phyloP scores from a whole-genome alignment of 1,140 invertebrate genomes.

The Sminthurinus signatus region DNA sequence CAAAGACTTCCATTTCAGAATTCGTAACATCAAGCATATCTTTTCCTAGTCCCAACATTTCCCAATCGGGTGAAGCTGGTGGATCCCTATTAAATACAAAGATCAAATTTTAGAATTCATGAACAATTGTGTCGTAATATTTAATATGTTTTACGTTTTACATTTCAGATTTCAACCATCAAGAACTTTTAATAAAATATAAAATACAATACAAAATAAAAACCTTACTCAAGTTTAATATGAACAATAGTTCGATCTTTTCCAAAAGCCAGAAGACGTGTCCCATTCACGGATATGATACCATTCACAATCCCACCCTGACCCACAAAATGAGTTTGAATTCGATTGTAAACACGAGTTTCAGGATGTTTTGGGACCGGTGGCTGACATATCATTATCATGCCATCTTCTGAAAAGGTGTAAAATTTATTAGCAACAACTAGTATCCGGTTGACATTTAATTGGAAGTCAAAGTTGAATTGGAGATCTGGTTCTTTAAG shows the following conservation, averaged over 20 bases:
- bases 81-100: neutral
- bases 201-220: too few species aligned
- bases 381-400: conserved; percentile 7
- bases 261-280: conserved; percentile 28
- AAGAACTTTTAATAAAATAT: too few species aligned
- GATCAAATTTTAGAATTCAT: conserved; percentile 2
- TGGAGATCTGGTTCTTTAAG: conserved; percentile 25
- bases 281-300: conserved; percentile 27
- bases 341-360: neutral
- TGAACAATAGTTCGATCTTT: conserved; percentile 26
- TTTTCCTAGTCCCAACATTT: conserved; percentile 5
- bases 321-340: conserved; percentile 28
- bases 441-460: conserved; percentile 21
- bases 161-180: too few species aligned
- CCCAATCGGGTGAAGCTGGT: conserved; percentile 9
- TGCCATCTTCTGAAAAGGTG: conserved; percentile 30
- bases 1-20: conserved; percentile 13
- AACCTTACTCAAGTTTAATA: conserved; percentile 19
- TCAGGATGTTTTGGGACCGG: conserved; percentile 11
- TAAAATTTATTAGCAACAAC: conserved; percentile 20
- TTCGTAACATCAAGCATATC: conserved; percentile 8
- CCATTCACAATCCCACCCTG: conserved; percentile 27
- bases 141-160: neutral
- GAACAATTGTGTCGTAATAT: neutral
- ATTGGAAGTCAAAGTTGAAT: conserved; percentile 18